Evolutionary conservation across 1,140 invertebrate species (phyloP).

Genomic region (Reticulitermes speratus): DNA sequence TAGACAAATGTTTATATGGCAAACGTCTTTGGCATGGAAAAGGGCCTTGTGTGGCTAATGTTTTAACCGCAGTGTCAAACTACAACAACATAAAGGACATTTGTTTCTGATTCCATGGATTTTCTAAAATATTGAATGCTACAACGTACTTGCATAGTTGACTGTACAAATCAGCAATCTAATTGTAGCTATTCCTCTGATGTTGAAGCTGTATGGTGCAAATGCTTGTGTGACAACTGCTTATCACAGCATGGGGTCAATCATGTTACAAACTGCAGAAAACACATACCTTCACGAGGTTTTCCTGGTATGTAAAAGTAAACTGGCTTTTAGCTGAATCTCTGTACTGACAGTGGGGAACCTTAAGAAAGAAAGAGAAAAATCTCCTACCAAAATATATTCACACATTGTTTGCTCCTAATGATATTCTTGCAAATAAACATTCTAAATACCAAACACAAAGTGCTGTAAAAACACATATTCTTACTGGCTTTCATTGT

Average conservation of each 20-base stretch:
- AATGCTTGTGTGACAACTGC: constrained; percentile 1
- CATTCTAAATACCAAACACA: background rate
- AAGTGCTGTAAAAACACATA: background rate
- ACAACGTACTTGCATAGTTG: background rate
- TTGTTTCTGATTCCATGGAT: too few species aligned
- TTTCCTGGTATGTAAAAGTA: constrained; percentile 55
- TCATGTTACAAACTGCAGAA: background rate
- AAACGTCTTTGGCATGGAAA: too few species aligned
- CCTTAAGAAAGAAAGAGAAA: constrained; percentile 50
- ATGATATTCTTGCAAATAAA: constrained; percentile 4
- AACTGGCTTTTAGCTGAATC: constrained; percentile 50
- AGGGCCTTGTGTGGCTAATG: too few species aligned
- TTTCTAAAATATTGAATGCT: too few species aligned
- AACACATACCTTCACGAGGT: constrained; percentile 51
- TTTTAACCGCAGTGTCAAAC: too few species aligned
- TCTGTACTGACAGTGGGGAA: constrained; percentile 42
- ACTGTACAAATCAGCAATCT: background rate
- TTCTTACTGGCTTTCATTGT: background rate
- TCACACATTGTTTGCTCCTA: background rate
- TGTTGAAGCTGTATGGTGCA: background rate
- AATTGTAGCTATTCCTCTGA: background rate
- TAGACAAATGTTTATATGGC: too few species aligned
- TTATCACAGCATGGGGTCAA: background rate
- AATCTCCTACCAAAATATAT: constrained; percentile 27
- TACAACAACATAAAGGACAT: too few species aligned